Evolutionary conservation across 2,113 vertebrate species (phyloP), one percentile per base, ranked within the genome.

Genomic region (Pionites leucogaster): DNA sequence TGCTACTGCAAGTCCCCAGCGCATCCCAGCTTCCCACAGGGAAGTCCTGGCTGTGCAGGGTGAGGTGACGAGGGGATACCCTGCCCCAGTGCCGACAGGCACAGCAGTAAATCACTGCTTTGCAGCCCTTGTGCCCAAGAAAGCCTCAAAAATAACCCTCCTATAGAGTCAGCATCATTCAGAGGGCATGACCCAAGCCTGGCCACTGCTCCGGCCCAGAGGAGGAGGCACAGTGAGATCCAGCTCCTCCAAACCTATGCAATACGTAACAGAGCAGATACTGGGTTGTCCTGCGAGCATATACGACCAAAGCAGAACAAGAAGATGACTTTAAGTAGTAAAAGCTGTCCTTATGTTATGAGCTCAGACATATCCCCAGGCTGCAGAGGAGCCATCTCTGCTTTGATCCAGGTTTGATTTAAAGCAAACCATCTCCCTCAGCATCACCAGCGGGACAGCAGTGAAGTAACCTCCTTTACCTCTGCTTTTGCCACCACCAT

Each of bases 331-430:
- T 39, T 89, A 82, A 88, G 90, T 17, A 67, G 86, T 74, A 94
- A 94, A 86, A 86, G 29, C 76, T 88, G 83, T 75, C 87, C 86
- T 92, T 62, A n/a, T 0, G 0, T 86, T 91, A 88, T 37, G 80
- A 95, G 88, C 64, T 93, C 82, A 93, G 82, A 41, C 68, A 77
- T 37, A 80, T 90, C 92, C 94, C 95, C 44, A 41, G 64, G 76
- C 76, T 92, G 86, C 94, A 96, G 80, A 93, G 90, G 49, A 96
- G 60, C 77, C 80, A 81, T 86, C 91, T 91, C 86, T 2, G 5
- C 80, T 95, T 91, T 88, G 82, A 93, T 90, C 67, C 4, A 10
- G 50, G 53, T 83, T 93, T 80, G 85, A 96, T 86, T 86, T 92
- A 93, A 92, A 94, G 74, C 23, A 35, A 80, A 84, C 72, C 88